Conservation (phyloP, 2,888 invertebrate genomes). For the Eucera pruinosa region DNA sequence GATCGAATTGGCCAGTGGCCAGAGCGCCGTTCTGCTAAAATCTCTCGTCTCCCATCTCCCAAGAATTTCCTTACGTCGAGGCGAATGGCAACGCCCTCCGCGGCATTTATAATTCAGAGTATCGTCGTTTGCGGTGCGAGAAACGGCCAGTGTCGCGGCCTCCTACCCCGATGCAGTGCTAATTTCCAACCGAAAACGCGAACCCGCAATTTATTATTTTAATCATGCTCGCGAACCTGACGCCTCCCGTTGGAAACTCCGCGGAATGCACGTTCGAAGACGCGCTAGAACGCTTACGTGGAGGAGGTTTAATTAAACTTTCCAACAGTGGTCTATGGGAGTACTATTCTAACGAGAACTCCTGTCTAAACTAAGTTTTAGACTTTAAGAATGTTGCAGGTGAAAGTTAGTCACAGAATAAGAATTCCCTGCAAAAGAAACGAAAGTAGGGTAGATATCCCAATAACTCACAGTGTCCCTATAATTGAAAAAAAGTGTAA, state of each 20-base stretch:
- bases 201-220: constrained; percentile 77
- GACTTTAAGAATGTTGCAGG: neutral
- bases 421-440: too few relatives aligned
- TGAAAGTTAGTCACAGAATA: too few relatives aligned
- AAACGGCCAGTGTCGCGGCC: constrained; percentile 17
- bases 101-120: constrained; percentile 66
- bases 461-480: too few relatives aligned
- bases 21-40: constrained; percentile 55
- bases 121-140: constrained; percentile 52
- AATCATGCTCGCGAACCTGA: constrained; percentile 67
- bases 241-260: constrained; percentile 10
- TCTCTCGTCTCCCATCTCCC: constrained; percentile 27
- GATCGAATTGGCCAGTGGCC: constrained; percentile 69
- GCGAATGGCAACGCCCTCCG: constrained; percentile 36
- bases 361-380: neutral
- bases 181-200: constrained; percentile 67
- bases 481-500: too few relatives aligned
- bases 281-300: constrained; percentile 1
- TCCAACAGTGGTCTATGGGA: neutral
- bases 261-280: constrained; percentile 3
- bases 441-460: too few relatives aligned
- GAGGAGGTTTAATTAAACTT: constrained; percentile 24
- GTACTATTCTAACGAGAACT: neutral
- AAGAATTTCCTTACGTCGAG: constrained; percentile 39
- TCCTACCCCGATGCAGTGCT: constrained; percentile 39